A percentile compares a stretch with the other conserved stretches of the same genome.
Conservation (phyloP, 2,888 invertebrate genomes). For the Anagyrus pseudococci region DNA sequence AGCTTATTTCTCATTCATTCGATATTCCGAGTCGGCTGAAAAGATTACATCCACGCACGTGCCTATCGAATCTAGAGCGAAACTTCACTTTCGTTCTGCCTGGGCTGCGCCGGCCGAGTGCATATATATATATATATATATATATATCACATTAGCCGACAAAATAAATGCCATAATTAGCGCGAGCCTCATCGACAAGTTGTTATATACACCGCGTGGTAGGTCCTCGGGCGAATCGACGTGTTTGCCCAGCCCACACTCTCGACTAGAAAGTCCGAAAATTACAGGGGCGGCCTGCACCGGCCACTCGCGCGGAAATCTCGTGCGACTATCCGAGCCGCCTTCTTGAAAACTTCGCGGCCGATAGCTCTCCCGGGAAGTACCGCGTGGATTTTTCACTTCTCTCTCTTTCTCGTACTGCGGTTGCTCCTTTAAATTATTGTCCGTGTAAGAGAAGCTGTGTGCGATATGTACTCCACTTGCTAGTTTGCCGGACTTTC, state of each 20-base stretch:
- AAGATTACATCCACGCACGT: neutral
- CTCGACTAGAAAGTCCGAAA: slow-evolving; percentile 28
- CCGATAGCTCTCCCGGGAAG: too few relatives aligned
- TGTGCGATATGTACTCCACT: too few relatives aligned
- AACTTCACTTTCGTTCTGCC: slow-evolving; percentile 34
- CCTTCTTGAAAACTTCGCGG: too few relatives aligned
- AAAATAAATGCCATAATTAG: neutral
- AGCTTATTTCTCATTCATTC: neutral
- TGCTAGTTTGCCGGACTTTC: too few relatives aligned
- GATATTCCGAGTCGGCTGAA: neutral
- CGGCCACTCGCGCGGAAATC: neutral
- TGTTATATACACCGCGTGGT: neutral
- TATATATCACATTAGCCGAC: slow-evolving; percentile 5
- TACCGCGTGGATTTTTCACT: too few relatives aligned
- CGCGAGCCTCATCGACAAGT: neutral
- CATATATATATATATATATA: slow-evolving; percentile 2
- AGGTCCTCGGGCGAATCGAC: neutral
- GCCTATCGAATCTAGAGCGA: slow-evolving; percentile 21
- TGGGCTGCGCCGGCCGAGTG: too few relatives aligned
- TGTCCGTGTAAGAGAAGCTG: too few relatives aligned
- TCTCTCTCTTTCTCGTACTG: too few relatives aligned
- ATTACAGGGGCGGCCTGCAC: slow-evolving; percentile 12
- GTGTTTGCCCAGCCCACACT: neutral
- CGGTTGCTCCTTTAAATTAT: too few relatives aligned
- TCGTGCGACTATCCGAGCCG: too few relatives aligned